A percentile compares a stretch with the other conserved stretches of the same genome.
Conservation (phyloP, 2,888 invertebrate species). For the Auanema freiburgensis region DNA sequence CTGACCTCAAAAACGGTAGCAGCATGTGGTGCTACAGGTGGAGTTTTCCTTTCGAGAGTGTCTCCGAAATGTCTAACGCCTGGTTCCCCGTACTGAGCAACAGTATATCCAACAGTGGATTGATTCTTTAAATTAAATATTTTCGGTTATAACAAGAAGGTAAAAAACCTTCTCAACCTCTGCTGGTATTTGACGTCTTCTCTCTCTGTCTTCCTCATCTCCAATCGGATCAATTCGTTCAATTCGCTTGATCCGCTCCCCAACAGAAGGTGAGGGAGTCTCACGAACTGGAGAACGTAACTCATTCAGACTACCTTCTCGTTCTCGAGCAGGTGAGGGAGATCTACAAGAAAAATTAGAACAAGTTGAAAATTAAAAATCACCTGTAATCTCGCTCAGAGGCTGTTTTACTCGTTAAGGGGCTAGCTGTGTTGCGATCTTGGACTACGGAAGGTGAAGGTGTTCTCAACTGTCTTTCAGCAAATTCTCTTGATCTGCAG, state of each 20-base stretch:
- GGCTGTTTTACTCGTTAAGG: background rate
- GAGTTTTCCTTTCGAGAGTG: conserved; percentile 30
- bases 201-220: conserved; percentile 42
- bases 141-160: background rate
- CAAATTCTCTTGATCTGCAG: conserved; percentile 41
- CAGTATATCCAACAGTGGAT: conserved; percentile 53
- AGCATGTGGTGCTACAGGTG: conserved; percentile 14
- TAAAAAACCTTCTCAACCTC: background rate
- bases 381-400: background rate
- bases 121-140: background rate
- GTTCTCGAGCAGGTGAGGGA: conserved; percentile 35
- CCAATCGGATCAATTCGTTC: conserved; percentile 46
- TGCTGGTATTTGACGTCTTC: conserved; percentile 14
- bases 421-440: conserved; percentile 8
- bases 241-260: conserved; percentile 33
- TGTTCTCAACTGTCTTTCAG: conserved; percentile 30
- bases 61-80: conserved; percentile 39
- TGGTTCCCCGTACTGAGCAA: conserved; percentile 53
- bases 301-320: conserved; percentile 15
- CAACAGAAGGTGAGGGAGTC: conserved; percentile 28
- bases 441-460: conserved; percentile 30
- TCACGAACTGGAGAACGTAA: conserved; percentile 8
- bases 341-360: conserved; percentile 22
- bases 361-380: background rate
- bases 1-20: conserved; percentile 17